These are phyloP conservation scores for Sphenodon punctatus DNA, from an alignment of 2,797 vertebrate genomes.

Conservation along the genomic window DNA sequence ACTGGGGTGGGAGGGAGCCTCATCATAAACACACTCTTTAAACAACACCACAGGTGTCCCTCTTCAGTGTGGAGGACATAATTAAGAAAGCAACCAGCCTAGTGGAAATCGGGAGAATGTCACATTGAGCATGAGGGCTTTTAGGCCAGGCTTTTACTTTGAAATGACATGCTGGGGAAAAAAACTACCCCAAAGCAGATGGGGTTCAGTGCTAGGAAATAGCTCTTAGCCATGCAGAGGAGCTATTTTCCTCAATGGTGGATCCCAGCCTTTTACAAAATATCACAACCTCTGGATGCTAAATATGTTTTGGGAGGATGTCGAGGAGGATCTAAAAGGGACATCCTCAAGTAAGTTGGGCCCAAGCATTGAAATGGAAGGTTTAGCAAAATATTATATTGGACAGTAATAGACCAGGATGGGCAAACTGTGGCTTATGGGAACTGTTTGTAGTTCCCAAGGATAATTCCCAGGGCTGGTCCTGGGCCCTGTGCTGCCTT, in stretches of 20 bases:
- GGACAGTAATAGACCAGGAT: no score
- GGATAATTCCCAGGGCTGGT: no score
- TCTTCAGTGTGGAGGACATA: slow-evolving; percentile 1
- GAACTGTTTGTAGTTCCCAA: no score
- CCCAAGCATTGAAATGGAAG: no score
- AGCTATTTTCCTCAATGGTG: background rate
- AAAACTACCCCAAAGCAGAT: background rate
- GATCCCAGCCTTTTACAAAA: background rate
- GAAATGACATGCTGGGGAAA: background rate
- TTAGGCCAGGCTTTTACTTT: background rate
- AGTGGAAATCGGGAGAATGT: slow-evolving; percentile 15
- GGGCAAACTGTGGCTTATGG: no score
- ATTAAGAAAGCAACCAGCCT: slow-evolving; percentile 52
- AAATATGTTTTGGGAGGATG: background rate
- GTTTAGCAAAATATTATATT: no score
- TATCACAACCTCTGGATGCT: background rate
- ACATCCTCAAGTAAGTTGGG: fast-evolving
- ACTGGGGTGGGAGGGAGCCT: background rate
- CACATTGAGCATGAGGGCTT: slow-evolving; percentile 7
- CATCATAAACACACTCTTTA: background rate
- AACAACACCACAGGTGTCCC: slow-evolving; percentile 35
- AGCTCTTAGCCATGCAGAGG: background rate
- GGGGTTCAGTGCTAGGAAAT: fast-evolving
- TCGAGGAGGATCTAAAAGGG: background rate
- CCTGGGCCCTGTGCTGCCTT: no score